Percentiles rank a stretch among this genome's conserved stretches.
Evolutionary conservation across 2,888 invertebrate genomes (phyloP).

Genomic region (Euplagia quadripunctaria): DNA sequence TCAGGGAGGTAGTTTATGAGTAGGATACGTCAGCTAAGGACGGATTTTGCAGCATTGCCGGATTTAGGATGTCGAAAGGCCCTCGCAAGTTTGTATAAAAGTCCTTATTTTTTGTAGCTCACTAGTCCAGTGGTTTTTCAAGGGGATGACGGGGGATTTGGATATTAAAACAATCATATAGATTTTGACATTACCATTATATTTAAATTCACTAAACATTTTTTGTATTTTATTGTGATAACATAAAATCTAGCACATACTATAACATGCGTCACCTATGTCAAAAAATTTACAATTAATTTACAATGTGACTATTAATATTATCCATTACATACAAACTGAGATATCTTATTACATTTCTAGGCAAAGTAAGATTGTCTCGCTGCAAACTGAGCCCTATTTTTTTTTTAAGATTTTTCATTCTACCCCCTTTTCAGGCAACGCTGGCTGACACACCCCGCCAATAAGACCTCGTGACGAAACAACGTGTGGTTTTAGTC

Average conservation of each 20-base stretch:
- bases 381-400: background rate
- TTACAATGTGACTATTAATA: conserved; percentile 46
- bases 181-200: conserved; percentile 57
- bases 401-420: no score
- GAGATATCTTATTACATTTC: background rate
- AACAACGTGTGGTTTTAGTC: no score
- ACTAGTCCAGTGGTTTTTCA: no score
- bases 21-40: no score
- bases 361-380: background rate
- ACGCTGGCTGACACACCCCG: no score
- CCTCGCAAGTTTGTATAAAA: no score
- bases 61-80: no score
- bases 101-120: no score
- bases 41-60: no score
- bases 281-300: conserved; percentile 63
- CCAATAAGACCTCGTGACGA: no score
- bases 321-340: conserved; percentile 18
- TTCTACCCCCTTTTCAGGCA: no score
- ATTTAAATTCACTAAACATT: conserved; percentile 63
- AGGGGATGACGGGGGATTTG: background rate
- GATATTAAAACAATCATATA: conserved; percentile 38
- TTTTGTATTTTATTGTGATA: conserved; percentile 56
- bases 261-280: conserved; percentile 55
- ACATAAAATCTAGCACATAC: conserved; percentile 60
- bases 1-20: no score